Percentiles rank a stretch among this genome's conserved stretches.
phyloP scores from a whole-genome alignment of 2,113 vertebrate genomes.

The Merops nubicus region DNA sequence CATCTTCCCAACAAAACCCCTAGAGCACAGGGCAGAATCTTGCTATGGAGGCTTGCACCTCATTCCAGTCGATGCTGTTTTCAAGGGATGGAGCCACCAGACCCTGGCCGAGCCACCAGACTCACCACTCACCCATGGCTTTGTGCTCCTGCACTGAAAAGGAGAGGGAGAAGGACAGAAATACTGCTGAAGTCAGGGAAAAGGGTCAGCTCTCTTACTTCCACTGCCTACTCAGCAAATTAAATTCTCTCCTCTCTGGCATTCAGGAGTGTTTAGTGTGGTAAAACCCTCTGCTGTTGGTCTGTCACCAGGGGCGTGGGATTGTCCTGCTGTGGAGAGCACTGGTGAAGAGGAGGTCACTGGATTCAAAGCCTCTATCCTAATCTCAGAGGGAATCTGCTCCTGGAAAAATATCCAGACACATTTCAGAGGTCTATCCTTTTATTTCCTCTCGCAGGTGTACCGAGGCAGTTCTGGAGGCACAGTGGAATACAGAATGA shows the following conservation, averaged over 20 bases:
- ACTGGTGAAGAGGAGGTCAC: accelerated
- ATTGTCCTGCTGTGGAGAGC: accelerated
- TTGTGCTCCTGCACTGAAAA: background rate
- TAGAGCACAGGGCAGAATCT: accelerated
- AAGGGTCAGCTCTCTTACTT: background rate
- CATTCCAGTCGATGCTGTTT: accelerated
- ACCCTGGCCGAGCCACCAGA: background rate
- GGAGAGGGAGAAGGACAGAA: background rate
- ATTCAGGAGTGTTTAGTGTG: accelerated
- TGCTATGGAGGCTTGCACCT: accelerated
- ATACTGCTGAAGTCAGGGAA: too few relatives aligned
- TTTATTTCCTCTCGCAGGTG: background rate
- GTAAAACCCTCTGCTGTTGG: background rate
- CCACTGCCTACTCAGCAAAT: background rate
- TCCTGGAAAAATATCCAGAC: background rate
- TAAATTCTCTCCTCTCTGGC: background rate
- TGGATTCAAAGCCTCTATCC: background rate
- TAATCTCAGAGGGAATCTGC: background rate
- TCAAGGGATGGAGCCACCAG: too few relatives aligned
- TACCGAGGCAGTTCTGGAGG: background rate
- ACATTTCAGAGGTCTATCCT: background rate
- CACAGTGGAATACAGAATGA: background rate
- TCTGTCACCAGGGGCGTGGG: too few relatives aligned
- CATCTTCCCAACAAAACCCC: background rate
- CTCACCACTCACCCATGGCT: too few relatives aligned